Conservation (phyloP, 2,888 invertebrate species). For the Fragum fragum region DNA sequence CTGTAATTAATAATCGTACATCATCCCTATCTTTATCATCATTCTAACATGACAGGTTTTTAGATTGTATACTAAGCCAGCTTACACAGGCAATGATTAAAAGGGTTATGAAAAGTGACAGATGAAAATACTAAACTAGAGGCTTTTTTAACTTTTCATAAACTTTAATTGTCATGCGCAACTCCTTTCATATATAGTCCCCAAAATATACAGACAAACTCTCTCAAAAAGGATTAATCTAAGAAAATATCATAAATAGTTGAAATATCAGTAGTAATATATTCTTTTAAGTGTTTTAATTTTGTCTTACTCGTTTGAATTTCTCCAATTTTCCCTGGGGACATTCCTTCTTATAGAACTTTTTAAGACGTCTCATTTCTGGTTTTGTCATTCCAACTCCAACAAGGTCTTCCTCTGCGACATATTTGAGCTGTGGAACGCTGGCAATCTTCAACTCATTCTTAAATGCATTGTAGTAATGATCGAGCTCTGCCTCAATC, state of each 20-base stretch:
- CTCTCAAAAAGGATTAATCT: too few species aligned
- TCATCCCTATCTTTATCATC: background rate
- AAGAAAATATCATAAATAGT: too few species aligned
- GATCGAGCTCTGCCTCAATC: slow-evolving; percentile 96
- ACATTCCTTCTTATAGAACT: slow-evolving; percentile 97
- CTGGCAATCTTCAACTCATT: slow-evolving; percentile 92
- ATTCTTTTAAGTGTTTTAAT: too few species aligned
- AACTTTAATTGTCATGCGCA: too few species aligned
- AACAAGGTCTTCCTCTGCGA: slow-evolving; percentile 95
- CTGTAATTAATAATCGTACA: slow-evolving; percentile 17
- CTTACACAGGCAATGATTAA: too few species aligned
- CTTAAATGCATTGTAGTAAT: slow-evolving; percentile 93
- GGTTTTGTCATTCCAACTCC: slow-evolving; percentile 98
- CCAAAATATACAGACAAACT: too few species aligned
- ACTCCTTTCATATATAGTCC: too few species aligned
- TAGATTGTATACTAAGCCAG: too few species aligned
- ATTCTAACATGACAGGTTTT: background rate
- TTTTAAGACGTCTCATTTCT: slow-evolving; percentile 97
- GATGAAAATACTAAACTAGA: too few species aligned
- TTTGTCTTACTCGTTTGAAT: slow-evolving; percentile 91
- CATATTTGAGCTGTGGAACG: slow-evolving; percentile 92
- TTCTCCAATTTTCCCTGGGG: slow-evolving; percentile 97
- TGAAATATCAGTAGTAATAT: too few species aligned
- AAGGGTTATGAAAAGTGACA: too few species aligned
- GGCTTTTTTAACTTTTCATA: too few species aligned